Base-by-base conservation (phyloP, 2,113 vertebrate species). In the Parus major region DNA sequence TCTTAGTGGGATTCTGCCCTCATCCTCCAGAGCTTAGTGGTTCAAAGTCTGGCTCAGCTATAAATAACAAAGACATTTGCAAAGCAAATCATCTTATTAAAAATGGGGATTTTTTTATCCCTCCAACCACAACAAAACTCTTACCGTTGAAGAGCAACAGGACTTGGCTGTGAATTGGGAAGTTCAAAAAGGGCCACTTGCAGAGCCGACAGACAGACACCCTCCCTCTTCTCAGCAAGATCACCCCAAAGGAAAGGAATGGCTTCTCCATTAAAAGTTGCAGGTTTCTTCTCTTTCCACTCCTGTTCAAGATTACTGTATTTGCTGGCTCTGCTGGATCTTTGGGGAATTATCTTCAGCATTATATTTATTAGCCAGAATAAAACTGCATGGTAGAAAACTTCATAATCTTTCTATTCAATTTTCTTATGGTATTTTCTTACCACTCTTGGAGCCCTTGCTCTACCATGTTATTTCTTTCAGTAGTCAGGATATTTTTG, bases 221-320 rank as follows among this genome's bases (percentile, higher is more conserved):
- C 92, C 90, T 96, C 93, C 93, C 88, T 94, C 92, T 92, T 95
- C 95, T 95, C 95, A 94, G 93, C 88, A 96, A 90, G 90, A 90
- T 86, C 86, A 90, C 86, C 92, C 95, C 92, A 94, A 96, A 97
- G 94, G 93, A 93, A 90, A 88, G 93, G 93, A 92, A 96, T 96
- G 95, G 96, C 93, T 95, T 95, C 93, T 97, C 94, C 95, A 96
- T 97, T 97, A 96, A 92, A 94, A 95, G 94, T 95, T 91, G 92
- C 80, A 93, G 95, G 93, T 95, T 97, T 97, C 96, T 82, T 94
- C 82, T 96, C 77, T 92, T 92, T 72, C 93, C 88, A 82, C 61
- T 94, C 83, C 82, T 81, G 88, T 71, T 96, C 88, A 96, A 75
- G 80, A 88, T 90, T 88, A 86, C 77, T 81, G 76, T 90, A 23